phyloP scores from a whole-genome alignment of 1,140 invertebrate species.

The Notospermus geniculatus region DNA sequence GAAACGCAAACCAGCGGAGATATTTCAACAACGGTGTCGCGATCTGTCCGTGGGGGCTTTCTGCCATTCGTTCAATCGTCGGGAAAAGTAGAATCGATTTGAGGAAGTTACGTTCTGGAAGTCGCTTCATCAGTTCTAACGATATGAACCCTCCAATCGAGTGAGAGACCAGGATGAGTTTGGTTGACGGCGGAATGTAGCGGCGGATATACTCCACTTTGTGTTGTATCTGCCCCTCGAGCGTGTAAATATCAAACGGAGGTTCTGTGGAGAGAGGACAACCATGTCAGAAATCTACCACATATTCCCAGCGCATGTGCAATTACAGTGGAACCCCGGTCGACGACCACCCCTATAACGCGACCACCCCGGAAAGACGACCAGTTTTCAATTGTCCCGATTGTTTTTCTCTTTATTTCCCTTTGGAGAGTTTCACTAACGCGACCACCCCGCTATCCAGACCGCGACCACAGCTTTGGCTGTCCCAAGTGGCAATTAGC shows the following conservation, averaged over 20 bases:
- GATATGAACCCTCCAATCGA: conserved; percentile 81
- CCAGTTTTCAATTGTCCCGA: too few relatives aligned
- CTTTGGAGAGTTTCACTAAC: too few relatives aligned
- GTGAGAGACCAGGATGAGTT: conserved; percentile 75
- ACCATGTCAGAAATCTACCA: too few relatives aligned
- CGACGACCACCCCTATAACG: too few relatives aligned
- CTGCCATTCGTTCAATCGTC: conserved; percentile 74
- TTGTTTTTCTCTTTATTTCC: too few relatives aligned
- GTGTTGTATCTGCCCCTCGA: conserved; percentile 77
- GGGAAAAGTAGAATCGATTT: conserved; percentile 72
- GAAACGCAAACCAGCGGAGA: conserved; percentile 60
- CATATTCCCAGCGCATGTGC: too few relatives aligned
- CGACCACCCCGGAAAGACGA: too few relatives aligned
- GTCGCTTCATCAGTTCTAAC: conserved; percentile 67
- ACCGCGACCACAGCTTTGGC: too few relatives aligned
- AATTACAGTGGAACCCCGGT: too few relatives aligned
- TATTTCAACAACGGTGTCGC: conserved; percentile 58
- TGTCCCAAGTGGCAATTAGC: too few relatives aligned
- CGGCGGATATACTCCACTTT: conserved; percentile 74
- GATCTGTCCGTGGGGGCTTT: conserved; percentile 66
- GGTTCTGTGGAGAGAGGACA: background rate
- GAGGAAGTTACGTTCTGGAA: conserved; percentile 30
- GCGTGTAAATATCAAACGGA: conserved; percentile 61
- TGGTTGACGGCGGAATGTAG: conserved; percentile 63
- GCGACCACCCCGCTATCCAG: too few relatives aligned